Conservation (phyloP, 2,113 vertebrate genomes). For the Microtus oregoni region DNA sequence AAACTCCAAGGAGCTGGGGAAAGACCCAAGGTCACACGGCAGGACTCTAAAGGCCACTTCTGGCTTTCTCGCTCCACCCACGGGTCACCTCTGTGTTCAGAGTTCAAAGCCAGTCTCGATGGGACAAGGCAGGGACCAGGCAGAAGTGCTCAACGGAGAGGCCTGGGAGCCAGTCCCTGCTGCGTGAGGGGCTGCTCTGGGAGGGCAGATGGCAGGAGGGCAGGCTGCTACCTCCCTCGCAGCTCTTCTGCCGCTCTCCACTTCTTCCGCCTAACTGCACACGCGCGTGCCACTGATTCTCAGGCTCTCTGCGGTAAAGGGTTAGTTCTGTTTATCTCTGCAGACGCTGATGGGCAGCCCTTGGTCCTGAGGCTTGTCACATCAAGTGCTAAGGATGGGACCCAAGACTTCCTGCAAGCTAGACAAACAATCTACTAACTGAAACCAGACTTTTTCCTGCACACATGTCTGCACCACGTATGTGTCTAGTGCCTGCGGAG, state of each 20-base stretch:
- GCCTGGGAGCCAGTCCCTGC: not conserved
- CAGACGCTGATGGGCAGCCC: not conserved
- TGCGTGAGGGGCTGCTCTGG: fast-evolving
- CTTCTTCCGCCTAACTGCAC: not conserved
- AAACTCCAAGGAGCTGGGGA: not conserved
- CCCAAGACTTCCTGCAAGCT: not conserved
- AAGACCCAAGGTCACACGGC: not conserved
- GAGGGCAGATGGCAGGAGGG: not conserved
- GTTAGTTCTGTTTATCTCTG: not conserved
- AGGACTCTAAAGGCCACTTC: not conserved
- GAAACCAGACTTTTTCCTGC: not conserved
- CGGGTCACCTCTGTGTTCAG: not conserved
- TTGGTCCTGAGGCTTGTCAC: not conserved
- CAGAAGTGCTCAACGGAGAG: not conserved
- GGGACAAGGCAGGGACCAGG: not conserved
- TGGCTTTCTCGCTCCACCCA: not conserved
- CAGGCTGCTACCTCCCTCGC: not conserved
- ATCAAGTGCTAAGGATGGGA: not conserved
- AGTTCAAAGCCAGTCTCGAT: not conserved
- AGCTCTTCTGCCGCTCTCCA: not conserved
- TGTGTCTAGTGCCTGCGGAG: not conserved
- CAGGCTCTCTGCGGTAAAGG: not conserved
- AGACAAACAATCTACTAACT: not conserved
- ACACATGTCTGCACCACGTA: not conserved
- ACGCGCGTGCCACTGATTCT: not conserved